Conservation (phyloP, 2,113 vertebrate genomes). For the Xiphias gladius region DNA sequence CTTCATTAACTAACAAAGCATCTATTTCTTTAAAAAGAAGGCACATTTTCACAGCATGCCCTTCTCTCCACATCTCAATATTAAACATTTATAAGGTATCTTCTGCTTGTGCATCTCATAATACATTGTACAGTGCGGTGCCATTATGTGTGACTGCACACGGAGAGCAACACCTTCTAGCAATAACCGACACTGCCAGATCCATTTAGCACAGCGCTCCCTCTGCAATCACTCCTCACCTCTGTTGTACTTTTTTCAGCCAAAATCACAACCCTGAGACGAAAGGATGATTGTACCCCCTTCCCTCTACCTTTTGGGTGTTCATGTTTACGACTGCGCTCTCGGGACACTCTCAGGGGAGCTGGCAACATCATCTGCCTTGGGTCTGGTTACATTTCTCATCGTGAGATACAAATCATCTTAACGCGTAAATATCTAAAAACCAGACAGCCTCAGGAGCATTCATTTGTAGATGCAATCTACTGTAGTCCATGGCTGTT, state of each 20-base stretch:
- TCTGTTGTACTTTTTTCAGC: slow-evolving; percentile 39
- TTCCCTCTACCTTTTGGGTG: slow-evolving; percentile 17
- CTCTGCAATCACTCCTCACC: slow-evolving; percentile 69
- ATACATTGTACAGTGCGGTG: slow-evolving; percentile 19
- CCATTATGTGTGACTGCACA: slow-evolving; percentile 62
- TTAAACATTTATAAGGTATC: slow-evolving; percentile 65
- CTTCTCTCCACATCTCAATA: slow-evolving; percentile 38
- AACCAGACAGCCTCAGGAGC: slow-evolving; percentile 55
- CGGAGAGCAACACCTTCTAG: slow-evolving; percentile 63
- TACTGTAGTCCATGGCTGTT: slow-evolving; percentile 63
- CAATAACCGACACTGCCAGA: slow-evolving; percentile 69
- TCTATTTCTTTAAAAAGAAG: neutral
- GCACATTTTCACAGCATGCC: slow-evolving; percentile 36
- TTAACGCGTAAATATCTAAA: slow-evolving; percentile 53
- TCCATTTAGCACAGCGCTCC: slow-evolving; percentile 70
- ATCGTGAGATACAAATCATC: slow-evolving; percentile 57
- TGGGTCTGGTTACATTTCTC: slow-evolving; percentile 46
- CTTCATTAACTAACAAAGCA: neutral
- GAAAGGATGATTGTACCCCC: slow-evolving; percentile 13
- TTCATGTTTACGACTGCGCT: slow-evolving; percentile 45
- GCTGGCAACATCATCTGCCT: slow-evolving; percentile 53
- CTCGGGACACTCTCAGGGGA: neutral
- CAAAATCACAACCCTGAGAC: slow-evolving; percentile 38
- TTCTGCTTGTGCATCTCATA: slow-evolving; percentile 50
- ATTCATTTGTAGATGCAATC: slow-evolving; percentile 66